These are phyloP conservation scores for Struthidea cinerea DNA, from an alignment of 2,113 vertebrate species.

Conservation along the genomic window DNA sequence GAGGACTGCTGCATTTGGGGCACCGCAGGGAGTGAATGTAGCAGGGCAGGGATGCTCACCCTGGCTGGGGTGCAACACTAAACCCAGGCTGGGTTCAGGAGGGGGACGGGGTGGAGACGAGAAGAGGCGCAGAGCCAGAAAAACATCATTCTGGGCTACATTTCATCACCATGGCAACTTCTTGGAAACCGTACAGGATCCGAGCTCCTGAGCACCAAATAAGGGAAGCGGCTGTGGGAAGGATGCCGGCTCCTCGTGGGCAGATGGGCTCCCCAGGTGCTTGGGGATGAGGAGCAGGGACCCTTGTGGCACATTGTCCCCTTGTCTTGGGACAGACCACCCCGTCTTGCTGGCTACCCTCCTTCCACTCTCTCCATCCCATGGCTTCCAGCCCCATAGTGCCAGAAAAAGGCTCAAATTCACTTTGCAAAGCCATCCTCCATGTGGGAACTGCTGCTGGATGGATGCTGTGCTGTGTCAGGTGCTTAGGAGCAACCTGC, in stretches of 20 bases:
- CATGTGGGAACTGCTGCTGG: neutral
- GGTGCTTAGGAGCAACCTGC: neutral
- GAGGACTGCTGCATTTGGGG: neutral
- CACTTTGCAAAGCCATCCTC: neutral
- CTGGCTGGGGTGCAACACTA: neutral
- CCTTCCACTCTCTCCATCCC: neutral
- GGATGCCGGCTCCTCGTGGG: neutral
- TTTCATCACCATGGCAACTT: slow-evolving; percentile 50
- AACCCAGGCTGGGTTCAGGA: neutral
- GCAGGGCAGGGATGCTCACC: neutral
- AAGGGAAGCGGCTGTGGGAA: slow-evolving; percentile 40
- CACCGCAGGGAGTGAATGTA: neutral
- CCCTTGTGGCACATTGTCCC: neutral
- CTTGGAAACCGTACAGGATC: slow-evolving; percentile 47
- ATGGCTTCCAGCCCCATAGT: neutral
- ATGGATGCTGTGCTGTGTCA: neutral
- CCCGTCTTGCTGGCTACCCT: neutral
- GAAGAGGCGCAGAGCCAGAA: neutral
- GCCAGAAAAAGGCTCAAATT: neutral
- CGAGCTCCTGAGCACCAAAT: slow-evolving; percentile 60
- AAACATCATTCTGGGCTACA: slow-evolving; percentile 44
- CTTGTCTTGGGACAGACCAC: neutral
- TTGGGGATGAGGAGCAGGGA: neutral
- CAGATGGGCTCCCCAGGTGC: neutral
- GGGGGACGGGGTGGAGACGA: neutral